These are phyloP conservation scores for Hecatera dysodea DNA, from an alignment of 2,888 invertebrate species.

Conservation along the genomic window DNA sequence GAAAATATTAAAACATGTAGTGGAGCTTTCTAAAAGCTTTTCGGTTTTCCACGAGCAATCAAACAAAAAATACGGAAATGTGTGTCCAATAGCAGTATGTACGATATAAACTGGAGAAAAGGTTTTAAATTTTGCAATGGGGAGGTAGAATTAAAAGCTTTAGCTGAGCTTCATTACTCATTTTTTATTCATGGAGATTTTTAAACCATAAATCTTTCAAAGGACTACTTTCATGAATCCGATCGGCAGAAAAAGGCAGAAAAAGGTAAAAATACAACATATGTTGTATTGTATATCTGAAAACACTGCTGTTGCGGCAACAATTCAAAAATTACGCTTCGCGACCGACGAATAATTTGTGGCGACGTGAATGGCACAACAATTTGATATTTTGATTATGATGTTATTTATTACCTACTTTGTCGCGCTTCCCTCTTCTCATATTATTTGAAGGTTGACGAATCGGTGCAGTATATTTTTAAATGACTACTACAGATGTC, in stretches of 20 bases:
- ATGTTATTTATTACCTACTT: constrained; percentile 36
- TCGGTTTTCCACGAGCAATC: constrained; percentile 29
- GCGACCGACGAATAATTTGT: constrained; percentile 27
- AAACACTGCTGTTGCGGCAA: constrained; percentile 6
- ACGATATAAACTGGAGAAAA: constrained; percentile 4
- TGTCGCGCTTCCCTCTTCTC: constrained; percentile 2
- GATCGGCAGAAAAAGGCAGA: background rate
- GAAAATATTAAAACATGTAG: constrained; percentile 43
- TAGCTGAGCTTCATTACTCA: background rate
- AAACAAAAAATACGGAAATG: constrained; percentile 31
- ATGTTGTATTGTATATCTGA: constrained; percentile 3
- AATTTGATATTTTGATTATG: constrained; percentile 46
- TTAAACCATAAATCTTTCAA: background rate
- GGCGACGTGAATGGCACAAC: constrained; percentile 35
- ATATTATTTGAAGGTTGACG: constrained; percentile 33
- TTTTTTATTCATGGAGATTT: background rate
- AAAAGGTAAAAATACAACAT: background rate
- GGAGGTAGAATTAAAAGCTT: background rate
- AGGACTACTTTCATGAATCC: background rate
- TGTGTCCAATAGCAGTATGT: constrained; percentile 14
- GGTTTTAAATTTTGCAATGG: constrained; percentile 10
- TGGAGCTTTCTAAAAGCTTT: constrained; percentile 62
- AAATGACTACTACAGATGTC: background rate
- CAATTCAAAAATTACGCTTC: constrained; percentile 22
- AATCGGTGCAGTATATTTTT: constrained; percentile 13